Percentiles rank a stretch among this genome's conserved stretches.
Conservation (phyloP, 2,113 vertebrate species). For the Ibidorhyncha struthersii region DNA sequence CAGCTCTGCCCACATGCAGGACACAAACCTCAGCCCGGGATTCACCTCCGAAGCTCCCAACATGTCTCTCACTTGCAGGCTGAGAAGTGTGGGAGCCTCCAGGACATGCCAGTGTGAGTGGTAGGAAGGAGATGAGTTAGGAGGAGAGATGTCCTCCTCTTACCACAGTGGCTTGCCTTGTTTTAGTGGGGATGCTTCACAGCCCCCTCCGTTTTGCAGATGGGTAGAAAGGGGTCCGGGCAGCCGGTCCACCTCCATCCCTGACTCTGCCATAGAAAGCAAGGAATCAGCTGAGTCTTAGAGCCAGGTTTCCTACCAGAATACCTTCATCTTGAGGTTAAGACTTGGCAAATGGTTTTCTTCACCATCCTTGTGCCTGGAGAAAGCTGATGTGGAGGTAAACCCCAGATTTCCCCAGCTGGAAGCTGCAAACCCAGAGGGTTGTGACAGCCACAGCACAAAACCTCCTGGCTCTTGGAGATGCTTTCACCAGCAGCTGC, state of each 20-base stretch:
- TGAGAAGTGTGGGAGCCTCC: not conserved
- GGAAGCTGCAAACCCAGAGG: not conserved
- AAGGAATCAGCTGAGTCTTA: not conserved
- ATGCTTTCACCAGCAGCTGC: not conserved
- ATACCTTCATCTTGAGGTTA: not conserved
- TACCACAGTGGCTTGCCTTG: fast-evolving
- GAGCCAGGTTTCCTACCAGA: not conserved
- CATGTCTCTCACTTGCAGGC: not conserved
- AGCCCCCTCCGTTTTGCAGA: not conserved
- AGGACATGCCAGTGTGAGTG: not conserved
- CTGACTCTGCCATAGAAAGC: not conserved
- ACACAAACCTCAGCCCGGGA: not conserved
- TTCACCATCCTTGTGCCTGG: not conserved
- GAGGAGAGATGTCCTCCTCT: not conserved
- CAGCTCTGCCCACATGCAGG: not conserved
- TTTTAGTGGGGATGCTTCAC: not conserved
- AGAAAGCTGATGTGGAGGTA: not conserved
- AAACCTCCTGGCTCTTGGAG: not conserved
- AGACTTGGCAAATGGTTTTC: not conserved
- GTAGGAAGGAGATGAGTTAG: not conserved
- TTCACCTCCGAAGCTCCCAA: not conserved
- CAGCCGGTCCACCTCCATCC: fast-evolving
- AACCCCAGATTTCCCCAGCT: not conserved
- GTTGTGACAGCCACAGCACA: not conserved
- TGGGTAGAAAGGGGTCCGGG: not conserved